A percentile compares a stretch with the other conserved stretches of the same genome.
Conservation (phyloP, 2,797 vertebrate species). For the Catamblyrhynchus diadema region DNA sequence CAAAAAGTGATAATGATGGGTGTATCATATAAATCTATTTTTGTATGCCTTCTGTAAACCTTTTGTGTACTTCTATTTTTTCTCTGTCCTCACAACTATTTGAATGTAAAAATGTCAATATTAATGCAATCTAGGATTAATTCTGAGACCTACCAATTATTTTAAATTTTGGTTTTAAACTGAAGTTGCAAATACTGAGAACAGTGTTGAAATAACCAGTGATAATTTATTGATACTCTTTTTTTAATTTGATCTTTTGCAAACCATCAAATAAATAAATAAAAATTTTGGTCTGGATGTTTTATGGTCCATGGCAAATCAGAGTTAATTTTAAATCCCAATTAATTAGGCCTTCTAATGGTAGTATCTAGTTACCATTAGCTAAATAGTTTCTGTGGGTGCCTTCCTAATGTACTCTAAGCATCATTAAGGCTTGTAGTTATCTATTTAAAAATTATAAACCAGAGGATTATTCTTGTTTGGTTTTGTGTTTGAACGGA, state of each 20-base stretch:
- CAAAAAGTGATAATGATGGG: neutral
- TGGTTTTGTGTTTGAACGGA: constrained; percentile 41
- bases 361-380: constrained; percentile 21
- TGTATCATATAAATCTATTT: neutral
- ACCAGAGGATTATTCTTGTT: constrained; percentile 44
- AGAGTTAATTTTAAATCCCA: constrained; percentile 33
- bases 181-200: neutral
- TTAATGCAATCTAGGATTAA: neutral
- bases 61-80: neutral
- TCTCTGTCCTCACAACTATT: neutral
- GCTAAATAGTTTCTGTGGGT: constrained; percentile 10
- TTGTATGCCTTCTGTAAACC: neutral
- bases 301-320: constrained; percentile 16
- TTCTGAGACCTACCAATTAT: neutral
- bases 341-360: constrained; percentile 34
- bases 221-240: neutral
- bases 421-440: constrained; percentile 30
- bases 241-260: neutral
- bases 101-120: neutral
- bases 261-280: neutral
- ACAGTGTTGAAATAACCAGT: neutral
- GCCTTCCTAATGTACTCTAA: neutral
- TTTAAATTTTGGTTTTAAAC: neutral
- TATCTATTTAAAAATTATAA: constrained; percentile 52
- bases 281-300: neutral